phyloP scores from a whole-genome alignment of 1,140 invertebrate genomes.

The Holotrichia oblita region DNA sequence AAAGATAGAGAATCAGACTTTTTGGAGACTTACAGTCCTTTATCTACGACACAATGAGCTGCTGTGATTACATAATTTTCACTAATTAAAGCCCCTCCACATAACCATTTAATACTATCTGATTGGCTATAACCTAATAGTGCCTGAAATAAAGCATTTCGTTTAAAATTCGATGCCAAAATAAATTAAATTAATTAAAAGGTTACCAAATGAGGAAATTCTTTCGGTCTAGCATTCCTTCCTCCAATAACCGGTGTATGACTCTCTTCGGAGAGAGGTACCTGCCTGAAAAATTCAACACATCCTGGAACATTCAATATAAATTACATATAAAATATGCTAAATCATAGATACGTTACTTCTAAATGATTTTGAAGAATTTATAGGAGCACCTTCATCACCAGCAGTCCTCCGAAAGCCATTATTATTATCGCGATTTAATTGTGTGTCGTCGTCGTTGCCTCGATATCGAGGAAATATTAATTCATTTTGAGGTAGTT shows the following conservation, averaged over 20 bases:
- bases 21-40: not conserved
- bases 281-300: not conserved
- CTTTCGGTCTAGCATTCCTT: not conserved
- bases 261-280: not conserved
- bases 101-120: not conserved
- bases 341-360: too few relatives aligned
- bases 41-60: not conserved
- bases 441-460: too few relatives aligned
- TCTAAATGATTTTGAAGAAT: too few relatives aligned
- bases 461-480: too few relatives aligned
- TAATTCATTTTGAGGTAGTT: too few relatives aligned
- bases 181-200: too few relatives aligned
- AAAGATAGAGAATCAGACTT: not conserved
- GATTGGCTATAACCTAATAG: not conserved
- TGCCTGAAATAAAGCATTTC: not conserved
- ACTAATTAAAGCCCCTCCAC: not conserved
- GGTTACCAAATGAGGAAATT: conserved; percentile 39
- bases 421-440: too few relatives aligned
- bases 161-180: not conserved
- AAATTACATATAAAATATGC: not conserved
- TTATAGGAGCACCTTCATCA: too few relatives aligned
- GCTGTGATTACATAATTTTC: not conserved
- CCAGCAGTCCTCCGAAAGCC: too few relatives aligned
- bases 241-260: conserved; percentile 7
- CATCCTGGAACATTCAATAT: not conserved